Evolutionary conservation across 2,113 vertebrate species (phyloP).

Genomic region (Monarcha castaneiventris): DNA sequence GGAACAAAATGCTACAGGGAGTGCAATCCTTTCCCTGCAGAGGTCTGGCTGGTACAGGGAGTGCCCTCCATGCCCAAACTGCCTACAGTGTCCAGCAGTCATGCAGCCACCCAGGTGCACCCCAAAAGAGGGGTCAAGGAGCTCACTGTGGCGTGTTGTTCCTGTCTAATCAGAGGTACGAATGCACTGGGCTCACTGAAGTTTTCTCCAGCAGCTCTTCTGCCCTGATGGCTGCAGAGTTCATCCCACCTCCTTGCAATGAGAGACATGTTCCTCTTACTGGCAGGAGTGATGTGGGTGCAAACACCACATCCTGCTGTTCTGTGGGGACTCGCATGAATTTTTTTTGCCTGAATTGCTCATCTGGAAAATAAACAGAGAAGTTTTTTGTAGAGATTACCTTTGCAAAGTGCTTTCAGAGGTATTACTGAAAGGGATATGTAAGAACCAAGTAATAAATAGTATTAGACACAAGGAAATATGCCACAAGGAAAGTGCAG

Average conservation of each 20-base stretch:
- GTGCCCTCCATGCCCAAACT: background rate
- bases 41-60: accelerated
- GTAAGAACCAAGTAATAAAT: background rate
- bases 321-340: accelerated
- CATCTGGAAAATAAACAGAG: background rate
- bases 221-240: background rate
- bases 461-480: background rate
- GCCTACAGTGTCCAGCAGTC: background rate
- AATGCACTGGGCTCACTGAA: background rate
- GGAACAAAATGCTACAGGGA: background rate
- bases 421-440: background rate
- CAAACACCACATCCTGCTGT: background rate
- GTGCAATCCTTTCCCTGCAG: background rate
- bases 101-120: background rate
- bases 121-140: background rate
- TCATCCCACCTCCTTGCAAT: background rate
- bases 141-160: background rate
- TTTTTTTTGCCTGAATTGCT: background rate
- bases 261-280: background rate
- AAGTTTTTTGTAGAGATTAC: background rate
- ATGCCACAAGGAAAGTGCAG: background rate
- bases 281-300: background rate
- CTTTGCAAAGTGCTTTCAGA: background rate
- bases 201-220: background rate
- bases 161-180: background rate